These are phyloP conservation scores for Pseudomyrmex cubaensis DNA, from an alignment of 1,140 invertebrate species.

Conservation along the genomic window DNA sequence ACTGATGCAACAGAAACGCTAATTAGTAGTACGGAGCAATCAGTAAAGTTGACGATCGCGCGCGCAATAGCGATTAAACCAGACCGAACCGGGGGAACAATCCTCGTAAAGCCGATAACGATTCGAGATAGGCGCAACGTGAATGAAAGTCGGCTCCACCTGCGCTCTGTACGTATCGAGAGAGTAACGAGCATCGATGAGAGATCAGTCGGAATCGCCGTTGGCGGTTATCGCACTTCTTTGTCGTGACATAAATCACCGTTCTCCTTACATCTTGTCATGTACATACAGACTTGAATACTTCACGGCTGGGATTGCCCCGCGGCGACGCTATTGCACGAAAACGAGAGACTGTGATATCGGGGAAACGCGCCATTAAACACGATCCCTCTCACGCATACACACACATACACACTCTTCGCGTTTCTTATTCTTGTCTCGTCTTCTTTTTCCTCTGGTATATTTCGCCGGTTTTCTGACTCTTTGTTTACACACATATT, in stretches of 20 bases:
- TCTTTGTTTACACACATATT: neutral
- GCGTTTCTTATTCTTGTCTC: slow-evolving; percentile 1
- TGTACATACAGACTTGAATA: slow-evolving; percentile 10
- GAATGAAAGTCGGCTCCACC: slow-evolving; percentile 56
- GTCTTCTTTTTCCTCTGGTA: neutral
- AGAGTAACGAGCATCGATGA: slow-evolving; percentile 61
- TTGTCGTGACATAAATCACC: slow-evolving; percentile 45
- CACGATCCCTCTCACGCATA: neutral
- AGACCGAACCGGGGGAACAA: slow-evolving; percentile 36
- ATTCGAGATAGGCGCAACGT: slow-evolving; percentile 51
- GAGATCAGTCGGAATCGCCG: slow-evolving; percentile 37
- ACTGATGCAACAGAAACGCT: slow-evolving; percentile 6
- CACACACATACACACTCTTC: neutral
- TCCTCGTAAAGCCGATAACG: slow-evolving; percentile 58
- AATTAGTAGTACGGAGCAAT: slow-evolving; percentile 38
- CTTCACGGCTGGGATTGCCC: slow-evolving; percentile 48
- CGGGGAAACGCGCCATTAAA: slow-evolving; percentile 43
- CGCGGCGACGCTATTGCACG: slow-evolving; percentile 50
- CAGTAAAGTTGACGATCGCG: neutral
- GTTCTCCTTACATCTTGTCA: slow-evolving; percentile 47
- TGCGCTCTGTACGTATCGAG: slow-evolving; percentile 32
- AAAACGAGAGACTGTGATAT: slow-evolving; percentile 53
- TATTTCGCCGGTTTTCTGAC: neutral
- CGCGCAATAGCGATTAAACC: slow-evolving; percentile 36
- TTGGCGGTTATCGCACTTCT: slow-evolving; percentile 57